Conservation (phyloP, 2,797 vertebrate genomes). For the Silurus lanzhouensis region DNA sequence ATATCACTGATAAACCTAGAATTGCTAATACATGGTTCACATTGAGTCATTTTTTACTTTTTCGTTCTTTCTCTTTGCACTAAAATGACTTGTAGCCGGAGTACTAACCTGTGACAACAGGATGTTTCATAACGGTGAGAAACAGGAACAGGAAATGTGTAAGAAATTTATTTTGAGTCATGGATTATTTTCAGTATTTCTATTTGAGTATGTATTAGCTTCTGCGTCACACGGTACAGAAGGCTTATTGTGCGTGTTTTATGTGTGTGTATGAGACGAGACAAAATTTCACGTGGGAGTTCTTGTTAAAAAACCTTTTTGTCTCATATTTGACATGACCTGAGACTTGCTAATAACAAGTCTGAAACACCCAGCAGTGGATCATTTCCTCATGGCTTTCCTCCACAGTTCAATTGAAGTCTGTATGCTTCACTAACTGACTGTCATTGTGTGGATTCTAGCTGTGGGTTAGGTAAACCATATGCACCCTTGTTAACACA, state of each 20-base stretch:
- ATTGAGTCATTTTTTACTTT: neutral
- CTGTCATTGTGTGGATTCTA: slow-evolving; percentile 62
- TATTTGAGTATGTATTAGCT: slow-evolving; percentile 3
- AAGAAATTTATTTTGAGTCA: slow-evolving; percentile 63
- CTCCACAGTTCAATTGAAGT: neutral
- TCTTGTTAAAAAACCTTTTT: slow-evolving; percentile 15
- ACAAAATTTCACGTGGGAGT: neutral
- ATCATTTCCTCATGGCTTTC: slow-evolving; percentile 33
- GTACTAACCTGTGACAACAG: slow-evolving; percentile 26
- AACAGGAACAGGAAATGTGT: slow-evolving; percentile 77
- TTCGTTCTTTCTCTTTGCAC: neutral
- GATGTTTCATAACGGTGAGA: slow-evolving; percentile 68
- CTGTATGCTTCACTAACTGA: slow-evolving; percentile 56
- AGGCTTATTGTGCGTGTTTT: slow-evolving; percentile 18
- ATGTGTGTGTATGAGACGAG: neutral
- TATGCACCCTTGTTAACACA: slow-evolving; percentile 53
- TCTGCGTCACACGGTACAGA: slow-evolving; percentile 24
- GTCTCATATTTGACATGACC: slow-evolving; percentile 12
- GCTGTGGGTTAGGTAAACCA: slow-evolving; percentile 67
- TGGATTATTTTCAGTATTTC: slow-evolving; percentile 42
- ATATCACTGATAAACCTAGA: neutral
- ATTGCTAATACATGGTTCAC: neutral
- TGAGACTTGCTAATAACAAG: slow-evolving; percentile 21
- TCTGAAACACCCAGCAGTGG: slow-evolving; percentile 16
- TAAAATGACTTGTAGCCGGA: neutral